Percentiles rank a stretch among this genome's conserved stretches.
These are phyloP conservation scores for Carapus acus DNA, from an alignment of 2,797 vertebrate genomes.

Conservation along the genomic window DNA sequence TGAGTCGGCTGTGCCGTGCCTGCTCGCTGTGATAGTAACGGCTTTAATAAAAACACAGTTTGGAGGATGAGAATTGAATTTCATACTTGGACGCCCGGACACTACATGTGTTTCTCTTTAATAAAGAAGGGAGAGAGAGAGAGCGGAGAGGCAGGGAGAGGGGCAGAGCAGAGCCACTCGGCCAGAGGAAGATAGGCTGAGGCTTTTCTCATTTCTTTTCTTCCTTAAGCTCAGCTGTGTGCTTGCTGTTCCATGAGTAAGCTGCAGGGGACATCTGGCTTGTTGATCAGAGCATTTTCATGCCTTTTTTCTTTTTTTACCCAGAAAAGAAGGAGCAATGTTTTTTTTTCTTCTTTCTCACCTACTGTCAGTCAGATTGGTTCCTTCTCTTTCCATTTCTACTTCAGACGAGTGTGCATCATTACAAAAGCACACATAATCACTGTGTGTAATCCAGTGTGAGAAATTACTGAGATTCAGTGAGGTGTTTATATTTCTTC, in stretches of 20 bases:
- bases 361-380: constrained; percentile 15
- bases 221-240: constrained; percentile 57
- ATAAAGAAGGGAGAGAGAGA: constrained; percentile 61
- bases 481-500: too few species aligned
- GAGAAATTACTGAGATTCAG: too few species aligned
- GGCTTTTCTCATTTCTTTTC: constrained; percentile 61
- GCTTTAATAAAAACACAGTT: constrained; percentile 75
- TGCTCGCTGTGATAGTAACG: constrained; percentile 69
- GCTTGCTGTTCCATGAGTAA: constrained; percentile 45
- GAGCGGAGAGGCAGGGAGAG: constrained; percentile 28
- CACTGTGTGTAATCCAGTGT: neutral
- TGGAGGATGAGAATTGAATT: constrained; percentile 77
- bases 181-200: constrained; percentile 53
- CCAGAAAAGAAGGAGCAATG: constrained; percentile 40
- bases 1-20: constrained; percentile 55
- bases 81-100: constrained; percentile 73
- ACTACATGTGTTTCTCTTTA: constrained; percentile 77
- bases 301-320: constrained; percentile 20
- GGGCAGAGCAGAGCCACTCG: constrained; percentile 47
- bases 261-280: constrained; percentile 44
- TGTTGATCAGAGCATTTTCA: constrained; percentile 52
- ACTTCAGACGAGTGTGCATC: neutral
- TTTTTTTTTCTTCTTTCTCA: constrained; percentile 34
- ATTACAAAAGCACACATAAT: neutral
- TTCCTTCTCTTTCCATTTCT: constrained; percentile 7